Evolutionary conservation across 2,797 vertebrate species (phyloP), one percentile per base, ranked within the genome.

Genomic region (Chrosomus eos): DNA sequence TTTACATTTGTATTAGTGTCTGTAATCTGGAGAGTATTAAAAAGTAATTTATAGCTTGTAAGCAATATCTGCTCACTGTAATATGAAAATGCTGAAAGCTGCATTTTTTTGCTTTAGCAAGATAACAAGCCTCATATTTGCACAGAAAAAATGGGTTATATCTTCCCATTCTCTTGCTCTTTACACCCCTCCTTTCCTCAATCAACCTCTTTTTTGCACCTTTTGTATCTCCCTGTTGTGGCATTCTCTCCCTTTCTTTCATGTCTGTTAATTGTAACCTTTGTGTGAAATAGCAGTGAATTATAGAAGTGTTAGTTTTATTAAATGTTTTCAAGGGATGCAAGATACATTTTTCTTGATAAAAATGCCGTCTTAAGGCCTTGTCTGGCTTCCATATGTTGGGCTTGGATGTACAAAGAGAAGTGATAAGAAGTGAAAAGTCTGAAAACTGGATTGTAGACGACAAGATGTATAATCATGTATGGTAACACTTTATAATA

Each of bases 41-140:
- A 89, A 89, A 88, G 78, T 85, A 62, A 88, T 88, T 91, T 88
- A 88, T 90, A 87, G 80, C 84, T 77, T 88, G 89, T 91, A 92
- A 91, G 91, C 92, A 92, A 83, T 88, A 91, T 90, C 85, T 89
- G 85, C 80, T 85, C 87, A 64, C 55, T 83, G 66, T 88, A 85
- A 86, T 83, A 79, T 70, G 77, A 88, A 78, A 88, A 82, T 90
- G 90, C 92, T 93, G 91, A 93, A 93, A 91, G 81, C 87, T 78
- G 90, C 91, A 92, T 91, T 78, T 93, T 93, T 82, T 75, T 26
- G 33, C 84, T 78, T 58, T 28, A 70, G 85, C 87, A 85, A 93
- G 90, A 91, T 92, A 93, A 93, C 90, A 92, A 93, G 88, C 88
- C 90, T 89, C 83, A 85, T 88, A 88, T 89, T 81, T 73, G 83